A percentile compares a stretch with the other conserved stretches of the same genome.
These are phyloP conservation scores for Erythrocercus mccallii DNA, from an alignment of 2,113 vertebrate genomes.

Conservation along the genomic window DNA sequence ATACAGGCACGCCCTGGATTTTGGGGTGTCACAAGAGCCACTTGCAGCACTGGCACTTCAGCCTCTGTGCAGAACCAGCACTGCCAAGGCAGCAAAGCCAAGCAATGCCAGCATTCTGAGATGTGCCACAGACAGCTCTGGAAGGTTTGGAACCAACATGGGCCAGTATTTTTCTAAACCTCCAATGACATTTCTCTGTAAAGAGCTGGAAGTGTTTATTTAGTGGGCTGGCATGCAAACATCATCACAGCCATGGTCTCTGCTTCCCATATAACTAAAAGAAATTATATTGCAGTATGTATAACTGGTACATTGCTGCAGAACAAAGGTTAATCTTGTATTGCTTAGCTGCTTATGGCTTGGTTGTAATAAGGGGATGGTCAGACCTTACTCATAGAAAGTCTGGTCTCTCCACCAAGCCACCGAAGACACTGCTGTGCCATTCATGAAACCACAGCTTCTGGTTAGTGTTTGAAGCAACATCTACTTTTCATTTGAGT, in stretches of 20 bases:
- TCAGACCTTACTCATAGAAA: neutral
- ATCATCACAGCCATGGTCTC: neutral
- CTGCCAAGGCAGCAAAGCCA: rapidly evolving
- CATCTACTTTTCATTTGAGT: neutral
- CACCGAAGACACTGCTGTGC: neutral
- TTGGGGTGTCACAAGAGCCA: neutral
- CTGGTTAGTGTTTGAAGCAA: neutral
- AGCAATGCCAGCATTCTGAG: neutral
- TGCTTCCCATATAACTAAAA: neutral
- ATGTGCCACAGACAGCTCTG: neutral
- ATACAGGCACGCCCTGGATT: rapidly evolving
- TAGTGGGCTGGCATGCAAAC: neutral
- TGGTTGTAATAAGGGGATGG: neutral
- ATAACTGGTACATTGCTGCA: neutral
- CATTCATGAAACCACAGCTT: neutral
- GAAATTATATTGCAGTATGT: neutral
- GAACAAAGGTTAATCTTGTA: neutral
- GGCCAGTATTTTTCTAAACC: neutral
- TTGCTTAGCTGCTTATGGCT: neutral
- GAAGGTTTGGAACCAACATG: neutral
- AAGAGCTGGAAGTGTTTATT: neutral
- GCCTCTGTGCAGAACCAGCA: neutral
- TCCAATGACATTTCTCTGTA: neutral
- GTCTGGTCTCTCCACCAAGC: neutral
- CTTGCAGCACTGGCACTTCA: neutral